Evolutionary conservation across 2,797 vertebrate species (phyloP).

Genomic region (Anguilla pacifica): DNA sequence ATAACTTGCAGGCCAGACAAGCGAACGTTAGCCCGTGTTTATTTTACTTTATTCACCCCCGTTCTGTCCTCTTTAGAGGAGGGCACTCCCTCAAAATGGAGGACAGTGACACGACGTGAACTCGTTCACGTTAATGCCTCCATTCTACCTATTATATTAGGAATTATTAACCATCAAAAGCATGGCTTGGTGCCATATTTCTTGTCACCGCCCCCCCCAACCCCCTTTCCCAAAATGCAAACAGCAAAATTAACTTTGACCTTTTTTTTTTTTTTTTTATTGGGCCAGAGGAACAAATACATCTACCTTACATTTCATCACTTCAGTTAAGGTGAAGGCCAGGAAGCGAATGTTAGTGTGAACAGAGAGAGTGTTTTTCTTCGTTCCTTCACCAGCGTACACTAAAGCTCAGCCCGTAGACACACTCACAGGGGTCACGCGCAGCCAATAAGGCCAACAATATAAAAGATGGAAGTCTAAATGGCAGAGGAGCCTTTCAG

Average conservation of each 20-base stretch:
- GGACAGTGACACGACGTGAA: not conserved
- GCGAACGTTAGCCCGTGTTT: not conserved
- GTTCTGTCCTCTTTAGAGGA: not conserved
- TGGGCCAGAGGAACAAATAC: not conserved
- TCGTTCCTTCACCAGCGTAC: not conserved
- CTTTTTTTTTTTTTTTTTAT: not conserved
- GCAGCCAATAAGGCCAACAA: not conserved
- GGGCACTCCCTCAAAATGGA: not conserved
- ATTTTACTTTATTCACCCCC: not conserved
- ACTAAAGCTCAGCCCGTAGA: not conserved
- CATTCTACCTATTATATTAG: not conserved
- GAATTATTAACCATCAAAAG: not conserved
- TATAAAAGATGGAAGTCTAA: not conserved
- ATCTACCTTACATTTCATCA: not conserved
- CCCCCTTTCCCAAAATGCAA: not conserved
- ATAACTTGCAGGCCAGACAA: not conserved
- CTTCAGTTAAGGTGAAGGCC: too few relatives aligned
- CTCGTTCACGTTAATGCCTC: not conserved
- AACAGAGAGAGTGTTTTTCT: not conserved
- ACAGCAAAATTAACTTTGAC: not conserved
- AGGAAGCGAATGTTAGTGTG: not conserved
- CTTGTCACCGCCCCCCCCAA: too few relatives aligned
- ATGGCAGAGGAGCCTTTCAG: not conserved
- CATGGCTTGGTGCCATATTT: too few relatives aligned
- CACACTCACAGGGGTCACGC: not conserved